These are phyloP conservation scores for Drosophila nasuta DNA, from an alignment of 1,140 invertebrate species.

Conservation along the genomic window DNA sequence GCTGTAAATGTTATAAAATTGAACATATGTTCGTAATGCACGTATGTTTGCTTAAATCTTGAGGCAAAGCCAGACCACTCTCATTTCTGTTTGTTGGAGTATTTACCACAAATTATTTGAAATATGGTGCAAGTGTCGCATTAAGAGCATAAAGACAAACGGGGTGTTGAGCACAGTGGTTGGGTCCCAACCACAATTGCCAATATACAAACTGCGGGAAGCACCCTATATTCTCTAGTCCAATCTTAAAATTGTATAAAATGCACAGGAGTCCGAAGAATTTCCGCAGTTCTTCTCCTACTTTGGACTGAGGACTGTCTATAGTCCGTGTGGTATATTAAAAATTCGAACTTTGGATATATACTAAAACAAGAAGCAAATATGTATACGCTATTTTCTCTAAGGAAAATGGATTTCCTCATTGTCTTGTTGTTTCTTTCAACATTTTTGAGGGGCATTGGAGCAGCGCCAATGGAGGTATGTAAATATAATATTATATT, in stretches of 20 bases:
- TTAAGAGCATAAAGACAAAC: slow-evolving; percentile 64
- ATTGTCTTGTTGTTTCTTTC: slow-evolving; percentile 29
- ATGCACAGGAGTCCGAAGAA: background rate
- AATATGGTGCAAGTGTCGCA: slow-evolving; percentile 78
- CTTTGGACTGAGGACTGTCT: slow-evolving; percentile 26
- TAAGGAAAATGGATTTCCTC: slow-evolving; percentile 29
- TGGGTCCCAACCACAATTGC: background rate
- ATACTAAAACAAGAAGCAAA: slow-evolving; percentile 4
- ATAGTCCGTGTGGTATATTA: background rate
- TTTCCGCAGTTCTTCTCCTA: slow-evolving; percentile 33
- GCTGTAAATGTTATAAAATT: slow-evolving; percentile 67
- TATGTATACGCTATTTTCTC: slow-evolving; percentile 28
- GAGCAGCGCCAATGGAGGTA: slow-evolving; percentile 35
- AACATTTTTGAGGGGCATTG: slow-evolving; percentile 16
- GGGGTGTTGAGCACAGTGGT: slow-evolving; percentile 15
- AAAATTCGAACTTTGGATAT: background rate
- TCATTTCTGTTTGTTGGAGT: slow-evolving; percentile 63
- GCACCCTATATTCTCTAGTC: slow-evolving; percentile 20
- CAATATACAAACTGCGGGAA: background rate
- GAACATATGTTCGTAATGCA: slow-evolving; percentile 71
- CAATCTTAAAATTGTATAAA: slow-evolving; percentile 39
- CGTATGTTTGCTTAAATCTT: slow-evolving; percentile 70
- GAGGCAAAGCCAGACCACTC: slow-evolving; percentile 52
- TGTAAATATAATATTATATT: background rate
- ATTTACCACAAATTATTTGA: slow-evolving; percentile 78